Percentiles rank a stretch among this genome's conserved stretches.
These are phyloP conservation scores for Argyrosomus regius DNA, from an alignment of 2,797 vertebrate genomes.

Conservation along the genomic window DNA sequence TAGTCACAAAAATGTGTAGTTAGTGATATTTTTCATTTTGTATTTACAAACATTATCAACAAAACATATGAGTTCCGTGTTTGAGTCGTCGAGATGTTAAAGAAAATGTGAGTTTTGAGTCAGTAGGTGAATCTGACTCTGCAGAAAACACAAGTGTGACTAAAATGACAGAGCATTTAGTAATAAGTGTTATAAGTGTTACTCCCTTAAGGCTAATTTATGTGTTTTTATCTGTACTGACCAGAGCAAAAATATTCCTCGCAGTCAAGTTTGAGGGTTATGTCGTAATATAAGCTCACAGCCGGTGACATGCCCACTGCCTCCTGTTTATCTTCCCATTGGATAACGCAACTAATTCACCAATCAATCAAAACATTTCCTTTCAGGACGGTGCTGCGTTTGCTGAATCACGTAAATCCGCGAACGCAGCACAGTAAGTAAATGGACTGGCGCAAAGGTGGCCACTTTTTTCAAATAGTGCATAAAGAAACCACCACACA, in stretches of 20 bases:
- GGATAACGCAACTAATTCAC: slow-evolving; percentile 26
- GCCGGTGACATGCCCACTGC: slow-evolving; percentile 21
- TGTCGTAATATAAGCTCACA: rapidly evolving
- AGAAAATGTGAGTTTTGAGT: not conserved
- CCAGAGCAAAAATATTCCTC: slow-evolving; percentile 9
- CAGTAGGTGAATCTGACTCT: not conserved
- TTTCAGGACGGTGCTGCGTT: slow-evolving; percentile 28
- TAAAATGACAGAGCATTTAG: no score
- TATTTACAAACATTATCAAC: not conserved
- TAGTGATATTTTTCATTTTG: not conserved
- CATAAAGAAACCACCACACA: not conserved
- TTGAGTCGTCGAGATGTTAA: not conserved
- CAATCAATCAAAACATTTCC: slow-evolving; percentile 45
- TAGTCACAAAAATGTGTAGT: not conserved
- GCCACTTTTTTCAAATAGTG: no score
- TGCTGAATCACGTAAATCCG: not conserved
- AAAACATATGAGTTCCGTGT: not conserved
- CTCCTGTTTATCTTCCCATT: slow-evolving; percentile 32
- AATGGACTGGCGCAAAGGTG: not conserved
- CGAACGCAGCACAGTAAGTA: rapidly evolving
- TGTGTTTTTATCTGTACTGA: not conserved
- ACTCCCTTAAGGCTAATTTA: no score
- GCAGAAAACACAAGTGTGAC: not conserved
- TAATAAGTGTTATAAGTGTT: no score
- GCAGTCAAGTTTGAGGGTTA: slow-evolving; percentile 23